Evolutionary conservation across 2,888 invertebrate species (phyloP).

Genomic region (Hirtodrosophila trivittata): DNA sequence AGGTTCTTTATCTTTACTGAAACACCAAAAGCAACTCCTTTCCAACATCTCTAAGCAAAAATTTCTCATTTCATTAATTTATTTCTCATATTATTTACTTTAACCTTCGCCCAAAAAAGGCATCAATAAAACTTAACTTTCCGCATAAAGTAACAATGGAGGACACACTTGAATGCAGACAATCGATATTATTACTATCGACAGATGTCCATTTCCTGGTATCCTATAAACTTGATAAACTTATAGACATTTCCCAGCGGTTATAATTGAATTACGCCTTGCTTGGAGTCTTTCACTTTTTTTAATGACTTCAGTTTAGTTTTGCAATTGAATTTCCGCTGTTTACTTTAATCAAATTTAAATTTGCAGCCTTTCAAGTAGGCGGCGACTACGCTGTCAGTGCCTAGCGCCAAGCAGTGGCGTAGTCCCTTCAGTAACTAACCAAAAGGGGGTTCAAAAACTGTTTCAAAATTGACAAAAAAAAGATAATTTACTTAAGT

Average conservation of each 20-base stretch:
- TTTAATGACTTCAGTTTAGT: slow-evolving; percentile 22
- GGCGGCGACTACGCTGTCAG: slow-evolving; percentile 30
- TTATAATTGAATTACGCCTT: slow-evolving; percentile 38
- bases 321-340: slow-evolving; percentile 66
- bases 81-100: too few relatives aligned
- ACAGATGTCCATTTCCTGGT: slow-evolving; percentile 4
- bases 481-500: too few relatives aligned
- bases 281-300: slow-evolving; percentile 12
- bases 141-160: too few relatives aligned
- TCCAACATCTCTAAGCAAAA: too few relatives aligned
- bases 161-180: too few relatives aligned
- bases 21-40: too few relatives aligned
- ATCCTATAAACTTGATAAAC: neutral
- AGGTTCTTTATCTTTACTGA: too few relatives aligned
- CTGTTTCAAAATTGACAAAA: neutral
- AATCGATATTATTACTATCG: neutral
- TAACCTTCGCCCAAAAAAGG: too few relatives aligned
- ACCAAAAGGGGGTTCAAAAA: neutral
- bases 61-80: too few relatives aligned
- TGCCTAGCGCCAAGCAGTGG: slow-evolving; percentile 43
- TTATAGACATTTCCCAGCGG: slow-evolving; percentile 6
- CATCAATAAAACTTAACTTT: too few relatives aligned
- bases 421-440: neutral
- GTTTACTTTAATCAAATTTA: slow-evolving; percentile 67
- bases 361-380: slow-evolving; percentile 49